These are phyloP conservation scores for Yoshiicerus persimilis DNA, from an alignment of 1,140 invertebrate genomes.

Conservation along the genomic window DNA sequence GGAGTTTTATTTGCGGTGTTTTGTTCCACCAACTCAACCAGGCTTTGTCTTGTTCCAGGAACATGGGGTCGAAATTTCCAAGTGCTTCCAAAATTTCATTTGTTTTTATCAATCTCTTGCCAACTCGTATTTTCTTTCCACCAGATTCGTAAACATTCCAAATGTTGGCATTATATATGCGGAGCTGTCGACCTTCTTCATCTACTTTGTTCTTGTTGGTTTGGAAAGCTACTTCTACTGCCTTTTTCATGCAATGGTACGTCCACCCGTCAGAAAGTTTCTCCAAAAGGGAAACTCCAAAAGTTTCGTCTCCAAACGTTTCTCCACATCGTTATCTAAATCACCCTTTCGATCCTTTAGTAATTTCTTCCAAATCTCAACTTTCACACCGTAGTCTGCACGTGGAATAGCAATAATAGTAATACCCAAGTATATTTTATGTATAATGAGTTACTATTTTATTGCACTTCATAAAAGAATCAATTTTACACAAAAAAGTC, in stretches of 20 bases:
- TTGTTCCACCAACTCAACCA: conserved; percentile 45
- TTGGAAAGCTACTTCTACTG: neutral
- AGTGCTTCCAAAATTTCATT: conserved; percentile 37
- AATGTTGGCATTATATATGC: neutral
- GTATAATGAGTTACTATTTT: too few species aligned
- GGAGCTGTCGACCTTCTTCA: neutral
- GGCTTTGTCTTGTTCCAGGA: conserved; percentile 44
- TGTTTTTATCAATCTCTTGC: conserved; percentile 28
- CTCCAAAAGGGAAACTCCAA: conserved; percentile 67
- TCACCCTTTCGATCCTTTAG: conserved; percentile 67
- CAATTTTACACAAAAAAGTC: too few species aligned
- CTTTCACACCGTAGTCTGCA: conserved; percentile 82
- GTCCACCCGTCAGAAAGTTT: conserved; percentile 84
- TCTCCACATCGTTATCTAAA: conserved; percentile 65
- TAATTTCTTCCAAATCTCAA: conserved; percentile 71
- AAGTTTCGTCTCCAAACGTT: too few species aligned
- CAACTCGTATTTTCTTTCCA: neutral
- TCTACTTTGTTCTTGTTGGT: neutral
- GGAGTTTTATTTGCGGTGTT: conserved; percentile 42
- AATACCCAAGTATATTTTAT: too few species aligned
- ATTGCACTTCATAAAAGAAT: too few species aligned
- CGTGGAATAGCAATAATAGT: too few species aligned
- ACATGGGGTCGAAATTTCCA: conserved; percentile 38
- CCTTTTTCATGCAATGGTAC: neutral
- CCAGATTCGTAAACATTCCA: neutral